Evolutionary conservation across 2,797 vertebrate species (phyloP).

Genomic region (Australoheros facetus): DNA sequence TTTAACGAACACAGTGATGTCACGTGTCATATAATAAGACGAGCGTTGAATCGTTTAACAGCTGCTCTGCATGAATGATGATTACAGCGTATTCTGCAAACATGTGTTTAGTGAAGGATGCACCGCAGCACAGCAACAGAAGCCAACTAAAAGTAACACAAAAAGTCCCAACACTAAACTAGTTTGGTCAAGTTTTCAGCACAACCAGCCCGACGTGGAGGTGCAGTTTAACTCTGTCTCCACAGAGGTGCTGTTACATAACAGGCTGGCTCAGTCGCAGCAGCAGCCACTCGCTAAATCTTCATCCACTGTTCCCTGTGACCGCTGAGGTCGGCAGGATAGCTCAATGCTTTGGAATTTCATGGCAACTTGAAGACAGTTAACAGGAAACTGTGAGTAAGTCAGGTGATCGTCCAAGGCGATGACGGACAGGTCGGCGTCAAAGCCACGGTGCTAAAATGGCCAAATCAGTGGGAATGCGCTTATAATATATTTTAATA

Average conservation of each 20-base stretch:
- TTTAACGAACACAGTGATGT: not conserved
- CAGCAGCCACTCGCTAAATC: slow-evolving; percentile 9
- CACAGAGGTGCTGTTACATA: slow-evolving; percentile 14
- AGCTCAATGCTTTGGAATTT: slow-evolving; percentile 10
- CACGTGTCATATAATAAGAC: slow-evolving; percentile 4
- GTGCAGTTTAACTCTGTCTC: not conserved
- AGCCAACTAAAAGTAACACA: no score
- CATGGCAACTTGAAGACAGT: not conserved
- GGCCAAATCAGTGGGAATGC: not conserved
- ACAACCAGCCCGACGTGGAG: no score
- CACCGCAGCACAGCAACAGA: not conserved
- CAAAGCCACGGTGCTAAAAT: fast-evolving
- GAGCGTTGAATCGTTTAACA: slow-evolving; percentile 8
- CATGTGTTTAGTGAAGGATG: not conserved
- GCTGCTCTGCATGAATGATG: not conserved
- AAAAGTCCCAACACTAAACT: no score
- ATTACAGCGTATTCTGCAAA: slow-evolving; percentile 27
- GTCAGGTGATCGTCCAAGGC: not conserved
- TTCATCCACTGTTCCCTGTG: slow-evolving; percentile 16
- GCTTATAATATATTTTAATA: no score
- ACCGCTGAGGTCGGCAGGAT: slow-evolving; percentile 10
- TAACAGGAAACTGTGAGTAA: not conserved
- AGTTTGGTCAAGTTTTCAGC: no score
- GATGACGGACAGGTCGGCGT: not conserved
- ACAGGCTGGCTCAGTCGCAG: slow-evolving; percentile 9